Evolutionary conservation across 1,140 invertebrate species (phyloP), one percentile per base, ranked within the genome.

Genomic region (Diachasmimorpha longicaudata): DNA sequence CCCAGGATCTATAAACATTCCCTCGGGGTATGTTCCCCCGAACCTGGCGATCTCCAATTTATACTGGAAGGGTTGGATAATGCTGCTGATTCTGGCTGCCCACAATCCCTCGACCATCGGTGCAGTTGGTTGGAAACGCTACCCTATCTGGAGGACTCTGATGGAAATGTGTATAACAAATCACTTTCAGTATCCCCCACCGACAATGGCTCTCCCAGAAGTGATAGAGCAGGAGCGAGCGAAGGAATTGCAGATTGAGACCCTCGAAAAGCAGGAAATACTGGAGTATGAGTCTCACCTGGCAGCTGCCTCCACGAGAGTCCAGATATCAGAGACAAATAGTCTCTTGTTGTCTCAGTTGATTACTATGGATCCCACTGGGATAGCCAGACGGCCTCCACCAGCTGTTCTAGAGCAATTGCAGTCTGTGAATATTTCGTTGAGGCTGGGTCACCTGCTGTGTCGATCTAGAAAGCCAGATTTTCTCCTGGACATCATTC

Each of bases 81-180:
- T 98, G 82, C 89, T 99, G 72, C 89, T 97, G 6, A 95, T 98
- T 84, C 89, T 99, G 66, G 93, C 95, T 39, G 96, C 96, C 9
- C 97, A 98, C 85, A 99, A 99, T 92, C 96, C 97, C 0, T 89
- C 91, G 0, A 93, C 92, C 14, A 96, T 98, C 89, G 98, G 97
- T 1, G 92, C 92, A 77, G 89, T 94, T 66, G 96, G 94, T 25
- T 98, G 97, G 94, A 93, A 95, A 81, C 94, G 94, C 77, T 99
- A 98, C 90, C 96, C 97, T n/a, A 98, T 95, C 66, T 90, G 99
- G 68, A 92, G 95, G 80, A 94, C 93, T 76, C 90, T 99, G 52
- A 98, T 99, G 91, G 97, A 99, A 91, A 98, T 98, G 94, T 97
- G 96, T 81, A 99, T 99, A 81, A 99, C 97, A 8, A 97, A 96